Percentiles rank a stretch among this genome's conserved stretches.
These are phyloP conservation scores for Dysidea cf. avara DNA, from an alignment of 37 sponge, comb jelly and placozoan genomes.

Conservation along the genomic window DNA sequence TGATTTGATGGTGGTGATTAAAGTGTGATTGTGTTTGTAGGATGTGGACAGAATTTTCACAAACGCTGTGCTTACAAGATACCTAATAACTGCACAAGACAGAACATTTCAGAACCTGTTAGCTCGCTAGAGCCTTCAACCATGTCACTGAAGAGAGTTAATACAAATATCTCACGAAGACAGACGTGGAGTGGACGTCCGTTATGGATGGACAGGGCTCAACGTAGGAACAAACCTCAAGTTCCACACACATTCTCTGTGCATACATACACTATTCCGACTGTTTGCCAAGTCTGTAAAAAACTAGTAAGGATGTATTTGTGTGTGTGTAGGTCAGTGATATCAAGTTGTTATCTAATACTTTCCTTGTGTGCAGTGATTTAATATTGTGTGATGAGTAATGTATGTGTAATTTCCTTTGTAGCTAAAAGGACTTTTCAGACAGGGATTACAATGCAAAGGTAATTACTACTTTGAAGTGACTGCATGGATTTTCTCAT, in stretches of 20 bases:
- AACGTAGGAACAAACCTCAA: constrained; percentile 34
- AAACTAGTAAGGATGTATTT: constrained; percentile 64
- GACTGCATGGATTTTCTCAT: not conserved
- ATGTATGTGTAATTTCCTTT: not conserved
- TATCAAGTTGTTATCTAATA: not conserved
- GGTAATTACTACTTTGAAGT: too few species aligned
- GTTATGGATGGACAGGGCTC: constrained; percentile 74
- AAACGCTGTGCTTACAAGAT: constrained; percentile 88
- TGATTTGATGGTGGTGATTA: not conserved
- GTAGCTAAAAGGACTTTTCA: constrained; percentile 76
- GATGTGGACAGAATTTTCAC: constrained; percentile 85
- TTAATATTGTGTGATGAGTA: too few species aligned
- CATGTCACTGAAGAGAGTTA: constrained; percentile 13
- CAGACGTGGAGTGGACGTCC: constrained; percentile 79
- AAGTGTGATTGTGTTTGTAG: constrained; percentile 24
- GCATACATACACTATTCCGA: constrained; percentile 76
- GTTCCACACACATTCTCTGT: constrained; percentile 91
- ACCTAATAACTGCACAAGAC: constrained; percentile 83
- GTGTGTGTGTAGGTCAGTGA: not conserved
- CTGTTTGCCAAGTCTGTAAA: constrained; percentile 86
- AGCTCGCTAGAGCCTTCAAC: constrained; percentile 1
- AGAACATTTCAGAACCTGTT: constrained; percentile 11
- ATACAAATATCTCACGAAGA: not conserved
- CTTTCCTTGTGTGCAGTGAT: not conserved
- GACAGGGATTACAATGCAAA: constrained; percentile 82